These are phyloP conservation scores for Octonoba sinensis DNA, from an alignment of 2,888 invertebrate genomes.

Conservation along the genomic window DNA sequence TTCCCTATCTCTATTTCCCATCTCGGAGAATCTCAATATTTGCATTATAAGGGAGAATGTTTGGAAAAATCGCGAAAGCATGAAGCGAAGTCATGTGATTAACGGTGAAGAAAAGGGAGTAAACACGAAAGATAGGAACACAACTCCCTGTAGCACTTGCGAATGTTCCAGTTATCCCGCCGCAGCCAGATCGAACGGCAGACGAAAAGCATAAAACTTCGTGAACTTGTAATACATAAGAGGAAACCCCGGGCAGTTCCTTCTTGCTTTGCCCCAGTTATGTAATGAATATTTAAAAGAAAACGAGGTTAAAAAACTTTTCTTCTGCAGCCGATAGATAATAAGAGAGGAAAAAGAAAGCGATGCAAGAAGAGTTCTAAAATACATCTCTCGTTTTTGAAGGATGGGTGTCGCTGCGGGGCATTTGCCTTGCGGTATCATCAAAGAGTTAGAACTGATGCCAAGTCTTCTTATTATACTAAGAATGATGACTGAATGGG, in stretches of 20 bases:
- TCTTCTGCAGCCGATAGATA: not conserved
- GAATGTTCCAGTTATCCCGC: constrained; percentile 20
- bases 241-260: constrained; percentile 1
- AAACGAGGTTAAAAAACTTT: constrained; percentile 24
- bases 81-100: too few relatives aligned
- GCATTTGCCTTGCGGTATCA: too few relatives aligned
- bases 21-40: too few relatives aligned
- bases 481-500: too few relatives aligned
- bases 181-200: not conserved
- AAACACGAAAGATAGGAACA: not conserved
- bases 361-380: not conserved
- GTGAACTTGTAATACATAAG: constrained; percentile 19
- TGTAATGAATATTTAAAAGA: constrained; percentile 39
- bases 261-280: constrained; percentile 31
- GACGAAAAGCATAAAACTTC: not conserved
- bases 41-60: too few relatives aligned
- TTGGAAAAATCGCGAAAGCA: too few relatives aligned
- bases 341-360: constrained; percentile 1
- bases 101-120: too few relatives aligned
- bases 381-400: not conserved
- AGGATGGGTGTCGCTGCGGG: too few relatives aligned
- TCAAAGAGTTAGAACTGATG: too few relatives aligned
- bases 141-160: constrained; percentile 3
- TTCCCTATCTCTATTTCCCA: too few relatives aligned
- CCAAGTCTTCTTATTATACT: too few relatives aligned